A percentile compares a stretch with the other conserved stretches of the same genome.
Conservation (phyloP, 2,113 vertebrate species). For the Sceloporus tristichus region DNA sequence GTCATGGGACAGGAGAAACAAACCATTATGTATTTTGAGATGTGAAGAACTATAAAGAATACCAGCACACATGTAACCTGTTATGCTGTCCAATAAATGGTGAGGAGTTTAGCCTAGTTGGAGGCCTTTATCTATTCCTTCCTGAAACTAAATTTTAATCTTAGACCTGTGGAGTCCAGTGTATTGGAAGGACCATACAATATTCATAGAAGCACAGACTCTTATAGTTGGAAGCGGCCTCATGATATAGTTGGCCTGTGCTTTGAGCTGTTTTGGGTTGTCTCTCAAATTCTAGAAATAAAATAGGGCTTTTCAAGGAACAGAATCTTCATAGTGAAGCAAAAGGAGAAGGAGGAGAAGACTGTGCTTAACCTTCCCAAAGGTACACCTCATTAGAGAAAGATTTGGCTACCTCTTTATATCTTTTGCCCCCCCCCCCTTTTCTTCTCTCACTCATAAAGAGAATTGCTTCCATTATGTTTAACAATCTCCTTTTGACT, state of each 20-base stretch:
- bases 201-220: too few relatives aligned
- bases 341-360: neutral
- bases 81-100: neutral
- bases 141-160: neutral
- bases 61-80: neutral
- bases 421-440: neutral
- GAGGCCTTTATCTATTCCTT: neutral
- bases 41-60: neutral
- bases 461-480: constrained; percentile 30
- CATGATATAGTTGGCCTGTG: neutral
- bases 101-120: too few relatives aligned
- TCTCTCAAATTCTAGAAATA: neutral
- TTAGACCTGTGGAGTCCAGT: neutral
- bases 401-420: constrained; percentile 34
- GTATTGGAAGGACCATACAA: too few relatives aligned
- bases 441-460: constrained; percentile 44
- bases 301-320: neutral
- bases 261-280: neutral
- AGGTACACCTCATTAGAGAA: constrained; percentile 41
- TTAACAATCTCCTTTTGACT: constrained; percentile 57
- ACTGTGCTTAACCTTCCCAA: constrained; percentile 13
- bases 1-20: neutral
- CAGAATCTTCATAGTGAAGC: neutral
- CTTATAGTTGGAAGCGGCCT: too few relatives aligned
- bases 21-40: neutral